Conservation (phyloP, 92 coral and sea anemone genomes). For the Phenganax subtilis region DNA sequence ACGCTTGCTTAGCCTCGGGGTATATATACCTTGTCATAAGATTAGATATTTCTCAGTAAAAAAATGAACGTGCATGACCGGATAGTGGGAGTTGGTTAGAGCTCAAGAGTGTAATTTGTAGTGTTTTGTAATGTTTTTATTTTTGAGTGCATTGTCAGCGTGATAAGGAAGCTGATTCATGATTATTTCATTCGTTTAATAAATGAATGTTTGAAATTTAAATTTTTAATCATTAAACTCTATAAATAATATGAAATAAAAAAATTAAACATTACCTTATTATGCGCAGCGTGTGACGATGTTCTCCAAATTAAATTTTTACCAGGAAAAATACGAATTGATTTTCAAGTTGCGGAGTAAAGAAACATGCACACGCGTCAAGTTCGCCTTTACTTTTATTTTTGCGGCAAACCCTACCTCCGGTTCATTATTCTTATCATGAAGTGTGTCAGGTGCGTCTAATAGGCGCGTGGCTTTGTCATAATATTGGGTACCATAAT, state of each 20-base stretch:
- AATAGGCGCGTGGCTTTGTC: constrained; percentile 1
- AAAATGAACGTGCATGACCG: not conserved
- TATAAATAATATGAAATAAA: no score
- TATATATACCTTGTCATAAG: not conserved
- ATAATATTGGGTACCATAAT: not conserved
- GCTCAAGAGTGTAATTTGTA: not conserved
- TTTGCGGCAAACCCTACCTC: constrained; percentile 7
- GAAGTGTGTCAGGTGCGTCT: not conserved
- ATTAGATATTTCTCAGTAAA: not conserved
- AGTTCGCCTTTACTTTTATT: constrained; percentile 11
- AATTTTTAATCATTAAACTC: no score
- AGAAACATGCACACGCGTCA: not conserved
- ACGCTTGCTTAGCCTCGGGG: not conserved
- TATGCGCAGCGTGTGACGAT: no score
- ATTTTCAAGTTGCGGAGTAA: no score
- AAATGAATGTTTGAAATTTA: no score
- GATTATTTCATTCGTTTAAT: no score
- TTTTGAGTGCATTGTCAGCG: no score
- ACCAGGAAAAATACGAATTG: not conserved
- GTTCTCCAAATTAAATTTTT: not conserved
- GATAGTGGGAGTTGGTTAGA: not conserved
- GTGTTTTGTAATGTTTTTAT: no score
- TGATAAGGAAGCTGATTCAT: no score
- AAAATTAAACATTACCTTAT: no score
- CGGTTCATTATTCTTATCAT: not conserved